Conservation (phyloP, 2,797 vertebrate genomes). For the Numenius phaeopus region DNA sequence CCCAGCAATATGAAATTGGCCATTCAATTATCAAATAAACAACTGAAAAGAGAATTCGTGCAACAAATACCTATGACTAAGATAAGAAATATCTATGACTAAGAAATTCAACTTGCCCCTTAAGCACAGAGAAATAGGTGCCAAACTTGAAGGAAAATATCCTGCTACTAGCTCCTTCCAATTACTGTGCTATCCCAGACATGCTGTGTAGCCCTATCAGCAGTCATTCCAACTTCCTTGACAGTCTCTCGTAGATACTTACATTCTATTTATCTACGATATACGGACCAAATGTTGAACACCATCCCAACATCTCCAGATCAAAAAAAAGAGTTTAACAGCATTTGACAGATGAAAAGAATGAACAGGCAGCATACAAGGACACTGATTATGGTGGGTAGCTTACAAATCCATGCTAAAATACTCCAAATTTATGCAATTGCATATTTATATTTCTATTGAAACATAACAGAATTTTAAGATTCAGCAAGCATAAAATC, state of each 20-base stretch:
- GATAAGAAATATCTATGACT: neutral
- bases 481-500: neutral
- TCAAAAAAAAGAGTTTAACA: neutral
- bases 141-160: neutral
- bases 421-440: neutral
- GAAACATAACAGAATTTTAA: neutral
- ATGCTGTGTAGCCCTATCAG: neutral
- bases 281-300: neutral
- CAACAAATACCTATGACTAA: neutral
- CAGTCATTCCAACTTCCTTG: neutral
- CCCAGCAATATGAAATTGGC: neutral
- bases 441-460: neutral
- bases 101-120: neutral
- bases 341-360: neutral
- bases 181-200: neutral
- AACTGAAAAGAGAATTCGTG: neutral
- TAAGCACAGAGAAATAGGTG: neutral
- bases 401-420: neutral
- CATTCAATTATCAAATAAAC: neutral
- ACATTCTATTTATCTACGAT: neutral
- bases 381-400: neutral
- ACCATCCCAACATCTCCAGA: neutral
- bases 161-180: neutral
- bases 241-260: neutral
- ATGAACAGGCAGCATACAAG: neutral